Evolutionary conservation across 2,888 invertebrate species (phyloP).

Genomic region (Hecatera dysodea): DNA sequence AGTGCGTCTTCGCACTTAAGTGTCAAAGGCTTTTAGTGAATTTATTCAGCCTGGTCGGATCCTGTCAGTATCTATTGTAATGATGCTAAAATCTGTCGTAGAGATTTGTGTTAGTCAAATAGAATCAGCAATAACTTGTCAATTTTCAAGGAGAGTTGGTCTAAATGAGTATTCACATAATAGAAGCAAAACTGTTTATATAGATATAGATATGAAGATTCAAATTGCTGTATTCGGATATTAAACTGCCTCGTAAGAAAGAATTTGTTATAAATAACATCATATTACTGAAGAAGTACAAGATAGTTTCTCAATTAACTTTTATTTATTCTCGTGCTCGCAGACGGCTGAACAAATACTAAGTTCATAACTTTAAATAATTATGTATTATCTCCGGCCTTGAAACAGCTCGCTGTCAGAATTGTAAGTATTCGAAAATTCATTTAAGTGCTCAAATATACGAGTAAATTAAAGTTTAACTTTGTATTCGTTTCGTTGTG

Average conservation of each 20-base stretch:
- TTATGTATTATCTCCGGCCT: constrained; percentile 48
- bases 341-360: constrained; percentile 35
- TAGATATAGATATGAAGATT: background rate
- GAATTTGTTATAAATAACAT: background rate
- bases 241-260: background rate
- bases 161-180: background rate
- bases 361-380: constrained; percentile 36
- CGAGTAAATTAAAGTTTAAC: constrained; percentile 7
- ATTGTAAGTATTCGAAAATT: constrained; percentile 33
- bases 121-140: background rate
- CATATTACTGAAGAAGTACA: background rate
- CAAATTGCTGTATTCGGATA: background rate
- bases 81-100: background rate
- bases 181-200: background rate
- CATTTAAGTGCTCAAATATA: constrained; percentile 29
- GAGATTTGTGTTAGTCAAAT: background rate
- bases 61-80: background rate
- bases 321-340: constrained; percentile 6
- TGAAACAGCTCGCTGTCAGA: constrained; percentile 11
- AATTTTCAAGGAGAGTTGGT: background rate
- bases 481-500: background rate
- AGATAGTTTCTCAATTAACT: background rate
- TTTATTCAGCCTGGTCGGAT: constrained; percentile 10
- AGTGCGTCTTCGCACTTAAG: constrained; percentile 21
- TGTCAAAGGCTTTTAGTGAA: constrained; percentile 34